These are phyloP conservation scores for Australoheros facetus DNA, from an alignment of 2,797 vertebrate genomes.

Conservation along the genomic window DNA sequence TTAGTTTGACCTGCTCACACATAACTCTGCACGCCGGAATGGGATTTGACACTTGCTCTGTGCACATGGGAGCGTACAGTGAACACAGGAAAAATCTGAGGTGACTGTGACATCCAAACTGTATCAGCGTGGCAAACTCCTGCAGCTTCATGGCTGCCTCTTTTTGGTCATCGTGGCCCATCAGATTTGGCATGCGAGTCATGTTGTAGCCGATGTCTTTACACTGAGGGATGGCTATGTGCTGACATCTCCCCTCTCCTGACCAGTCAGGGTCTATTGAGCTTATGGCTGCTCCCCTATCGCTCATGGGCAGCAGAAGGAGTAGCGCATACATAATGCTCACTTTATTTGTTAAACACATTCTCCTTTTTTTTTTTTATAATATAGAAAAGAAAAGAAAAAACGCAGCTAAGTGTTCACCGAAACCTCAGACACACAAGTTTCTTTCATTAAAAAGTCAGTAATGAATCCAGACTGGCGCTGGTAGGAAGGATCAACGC, in stretches of 20 bases:
- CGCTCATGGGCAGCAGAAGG: conserved; percentile 58
- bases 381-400: conserved; percentile 8
- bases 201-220: conserved; percentile 98
- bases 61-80: conserved; percentile 98
- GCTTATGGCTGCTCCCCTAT: conserved; percentile 85
- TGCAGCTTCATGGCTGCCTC: conserved; percentile 96
- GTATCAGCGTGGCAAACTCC: conserved; percentile 95
- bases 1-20: conserved; percentile 94
- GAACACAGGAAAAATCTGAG: conserved; percentile 97
- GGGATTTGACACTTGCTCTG: conserved; percentile 95
- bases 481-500: conserved; percentile 2
- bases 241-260: conserved; percentile 91
- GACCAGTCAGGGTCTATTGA: conserved; percentile 91
- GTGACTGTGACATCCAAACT: conserved; percentile 94
- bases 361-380: conserved; percentile 38
- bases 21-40: conserved; percentile 96
- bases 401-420: conserved; percentile 24
- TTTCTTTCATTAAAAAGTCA: conserved; percentile 43
- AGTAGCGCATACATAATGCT: conserved; percentile 59
- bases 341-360: conserved; percentile 61
- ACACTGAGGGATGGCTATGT: conserved; percentile 94
- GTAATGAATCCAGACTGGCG: conserved; percentile 8
- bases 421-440: conserved; percentile 20
- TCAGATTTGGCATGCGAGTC: conserved; percentile 97
- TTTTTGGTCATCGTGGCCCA: conserved; percentile 94